Base-by-base conservation (phyloP, 2,113 vertebrate species). In the Euleptes europaea region DNA sequence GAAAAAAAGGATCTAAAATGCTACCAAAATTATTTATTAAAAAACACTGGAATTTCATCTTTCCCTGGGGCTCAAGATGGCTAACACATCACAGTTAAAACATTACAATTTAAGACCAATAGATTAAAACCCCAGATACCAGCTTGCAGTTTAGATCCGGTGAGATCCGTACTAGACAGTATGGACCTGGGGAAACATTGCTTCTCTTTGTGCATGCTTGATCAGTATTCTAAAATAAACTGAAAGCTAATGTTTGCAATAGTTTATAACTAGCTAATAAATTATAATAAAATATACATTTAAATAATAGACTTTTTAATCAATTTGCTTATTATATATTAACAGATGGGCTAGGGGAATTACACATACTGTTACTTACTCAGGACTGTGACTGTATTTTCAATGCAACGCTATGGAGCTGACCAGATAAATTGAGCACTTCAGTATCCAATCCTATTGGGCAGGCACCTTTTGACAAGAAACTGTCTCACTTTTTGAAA, bases 181-280 rank as follows among this genome's bases (percentile, higher is more conserved):
- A 77, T 77, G 21, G 42, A 70, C 6, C 28, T 33, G 31, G 44
- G 42, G 11, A n/a, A 31, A 21, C 49, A 15, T 19, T 76, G 12
- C 4, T 49, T 78, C 26, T 82, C 65, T 44, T 2, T 78, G 38
- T 66, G 5, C 42, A 51, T 84, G 65, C 23, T 67, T 77, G 33
- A 76, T 31, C 19, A 21, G 12, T 69, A 21, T 15, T 74, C 7
- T 67, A 40, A 63, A 42, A 69, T 28, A 75, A 35, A 67, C 57
- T 51, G 77, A 83, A 35, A 12, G 28, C 35, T 71, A 35, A 23
- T 3, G 5, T 42, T 35, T 47, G 9, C 51, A 70, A 31, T 47
- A 71, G 13, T 31, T 49, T 88, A 31, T 40, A 60, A 77, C 84
- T 42, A 84, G 42, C 31, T 90, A 74, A 77, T 73, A 90, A 86